Percentiles rank a stretch among this genome's conserved stretches.
Evolutionary conservation across 2,888 invertebrate genomes (phyloP).

Genomic region (Orthosia incerta): DNA sequence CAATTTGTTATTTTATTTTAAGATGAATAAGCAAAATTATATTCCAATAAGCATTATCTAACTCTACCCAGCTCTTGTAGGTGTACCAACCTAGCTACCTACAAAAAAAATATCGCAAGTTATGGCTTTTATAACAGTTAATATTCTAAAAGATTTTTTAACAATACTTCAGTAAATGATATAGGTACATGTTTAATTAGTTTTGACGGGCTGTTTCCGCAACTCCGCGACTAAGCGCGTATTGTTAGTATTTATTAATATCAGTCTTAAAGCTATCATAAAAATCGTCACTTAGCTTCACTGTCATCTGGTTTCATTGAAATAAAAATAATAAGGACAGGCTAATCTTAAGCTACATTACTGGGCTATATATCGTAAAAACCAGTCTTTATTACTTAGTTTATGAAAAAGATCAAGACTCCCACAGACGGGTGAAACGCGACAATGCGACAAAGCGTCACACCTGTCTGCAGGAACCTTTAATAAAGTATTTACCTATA

Average conservation of each 20-base stretch:
- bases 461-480: not conserved
- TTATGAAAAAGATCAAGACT: not conserved
- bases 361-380: not conserved
- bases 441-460: not conserved
- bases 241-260: not conserved
- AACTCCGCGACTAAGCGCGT: too few relatives aligned
- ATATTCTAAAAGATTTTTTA: not conserved
- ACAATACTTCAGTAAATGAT: not conserved
- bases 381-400: slow-evolving; percentile 2
- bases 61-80: too few relatives aligned
- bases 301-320: not conserved
- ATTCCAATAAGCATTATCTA: too few relatives aligned
- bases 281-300: not conserved
- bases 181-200: too few relatives aligned
- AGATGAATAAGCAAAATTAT: too few relatives aligned
- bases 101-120: too few relatives aligned
- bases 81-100: too few relatives aligned
- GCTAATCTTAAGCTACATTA: not conserved
- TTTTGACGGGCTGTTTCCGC: too few relatives aligned
- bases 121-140: too few relatives aligned
- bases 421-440: not conserved
- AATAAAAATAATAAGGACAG: not conserved
- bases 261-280: not conserved
- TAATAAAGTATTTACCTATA: not conserved
- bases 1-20: not conserved